Base-by-base conservation (phyloP, 2,113 vertebrate species). In the Callopanchax toddi region DNA sequence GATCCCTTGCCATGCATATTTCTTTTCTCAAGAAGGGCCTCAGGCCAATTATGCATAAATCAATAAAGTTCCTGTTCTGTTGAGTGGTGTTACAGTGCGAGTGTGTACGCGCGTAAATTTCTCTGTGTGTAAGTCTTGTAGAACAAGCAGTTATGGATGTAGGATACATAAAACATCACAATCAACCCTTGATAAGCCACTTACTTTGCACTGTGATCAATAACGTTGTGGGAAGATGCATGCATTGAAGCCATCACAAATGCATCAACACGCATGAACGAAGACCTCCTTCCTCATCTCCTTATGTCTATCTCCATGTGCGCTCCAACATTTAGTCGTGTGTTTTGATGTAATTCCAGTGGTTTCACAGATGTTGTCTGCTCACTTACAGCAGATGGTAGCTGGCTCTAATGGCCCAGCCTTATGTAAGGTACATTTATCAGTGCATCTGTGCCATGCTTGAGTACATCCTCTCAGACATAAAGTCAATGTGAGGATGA, bases 1-100 rank as follows among this genome's bases (percentile, higher is more conserved):
- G 70, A 90, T 86, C 87, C 79, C 87, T 74, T 82, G 76, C 83
- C 81, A 84, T 87, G 93, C 94, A 97, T 97, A 94, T 97, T 96
- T 95, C 93, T 91, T 90, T 93, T 88, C 77, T 89, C 68, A 79
- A 90, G 85, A 87, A 89, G 93, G 94, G 81, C 86, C 83, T 82
- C 59, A 67, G 86, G 86, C 86, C 87, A 89, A 89, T 90, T 90
- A 90, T 89, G 89, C 84, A 59, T 85, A 83, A 88, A 89, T 90
- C 89, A 90, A 90, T 90, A 90, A 87, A 86, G 79, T 87, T 86
- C 87, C 87, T 89, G 84, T 90, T 88, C 87, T 87, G 87, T 86
- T 89, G 87, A 90, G 86, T 86, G 87, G 82, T 83, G 81, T 86
- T 82, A 84, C 83, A 86, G 84, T 84, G 82, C 48, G 54, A 60